Conservation (phyloP, 2,797 vertebrate genomes). For the Sebastes oblongus region DNA sequence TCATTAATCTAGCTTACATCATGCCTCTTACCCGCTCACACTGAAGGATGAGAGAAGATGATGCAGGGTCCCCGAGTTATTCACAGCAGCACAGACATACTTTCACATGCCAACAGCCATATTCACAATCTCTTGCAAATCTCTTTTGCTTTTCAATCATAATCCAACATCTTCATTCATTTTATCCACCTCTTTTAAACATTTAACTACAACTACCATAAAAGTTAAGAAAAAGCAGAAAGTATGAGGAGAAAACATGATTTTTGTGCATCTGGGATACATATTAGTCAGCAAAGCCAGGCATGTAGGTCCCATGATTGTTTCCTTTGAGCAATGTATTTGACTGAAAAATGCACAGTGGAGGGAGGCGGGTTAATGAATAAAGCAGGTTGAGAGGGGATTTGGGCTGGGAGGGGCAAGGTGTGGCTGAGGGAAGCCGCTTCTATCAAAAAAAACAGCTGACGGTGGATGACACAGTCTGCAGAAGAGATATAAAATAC, state of each 20-base stretch:
- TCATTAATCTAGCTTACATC: conserved; percentile 18
- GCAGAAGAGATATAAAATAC: not conserved
- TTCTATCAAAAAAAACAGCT: conserved; percentile 1
- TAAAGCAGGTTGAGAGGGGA: conserved; percentile 62
- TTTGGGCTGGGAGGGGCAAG: conserved; percentile 39
- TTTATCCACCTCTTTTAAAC: not conserved
- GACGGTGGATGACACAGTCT: conserved; percentile 15
- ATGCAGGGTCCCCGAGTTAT: not conserved
- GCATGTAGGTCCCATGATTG: conserved; percentile 71
- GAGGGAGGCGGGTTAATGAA: conserved; percentile 57
- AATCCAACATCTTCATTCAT: not conserved
- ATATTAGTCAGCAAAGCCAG: conserved; percentile 72
- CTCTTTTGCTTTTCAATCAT: not conserved
- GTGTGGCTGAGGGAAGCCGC: conserved; percentile 39
- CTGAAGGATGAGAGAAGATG: not conserved
- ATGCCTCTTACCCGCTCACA: not conserved
- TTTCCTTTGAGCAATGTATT: conserved; percentile 62
- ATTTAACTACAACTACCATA: not conserved
- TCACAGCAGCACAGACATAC: not conserved
- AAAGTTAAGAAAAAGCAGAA: conserved; percentile 21
- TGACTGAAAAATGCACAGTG: conserved; percentile 46
- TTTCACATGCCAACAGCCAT: not conserved
- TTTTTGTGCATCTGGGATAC: conserved; percentile 71
- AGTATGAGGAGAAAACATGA: conserved; percentile 37
- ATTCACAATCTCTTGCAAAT: not conserved